Evolutionary conservation across 2,113 vertebrate genomes (phyloP).

Genomic region (Strix uralensis): DNA sequence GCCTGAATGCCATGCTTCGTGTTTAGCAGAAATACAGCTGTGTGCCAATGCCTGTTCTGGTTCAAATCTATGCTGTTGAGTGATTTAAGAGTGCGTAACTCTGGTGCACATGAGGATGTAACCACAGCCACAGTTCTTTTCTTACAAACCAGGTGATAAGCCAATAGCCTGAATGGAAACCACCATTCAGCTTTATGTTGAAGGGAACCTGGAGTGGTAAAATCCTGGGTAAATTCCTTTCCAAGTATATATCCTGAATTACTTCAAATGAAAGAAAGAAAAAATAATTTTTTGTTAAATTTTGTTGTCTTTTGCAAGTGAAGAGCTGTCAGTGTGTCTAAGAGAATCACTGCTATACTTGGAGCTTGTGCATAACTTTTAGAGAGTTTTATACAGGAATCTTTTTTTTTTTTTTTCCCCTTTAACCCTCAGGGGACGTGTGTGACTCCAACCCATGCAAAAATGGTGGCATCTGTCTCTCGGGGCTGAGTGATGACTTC

Average conservation of each 20-base stretch:
- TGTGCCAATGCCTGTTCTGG: not conserved
- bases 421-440: constrained; percentile 63
- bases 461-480: constrained; percentile 78
- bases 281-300: not conserved
- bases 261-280: not conserved
- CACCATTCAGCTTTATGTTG: not conserved
- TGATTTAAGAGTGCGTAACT: not conserved
- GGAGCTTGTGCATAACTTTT: not conserved
- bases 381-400: not conserved
- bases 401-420: not conserved
- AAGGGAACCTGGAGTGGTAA: not conserved
- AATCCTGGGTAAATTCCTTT: not conserved
- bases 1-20: not conserved
- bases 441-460: constrained; percentile 78
- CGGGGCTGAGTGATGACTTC: constrained; percentile 64
- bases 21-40: not conserved
- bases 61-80: not conserved
- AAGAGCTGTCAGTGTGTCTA: not conserved
- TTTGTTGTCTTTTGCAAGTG: not conserved
- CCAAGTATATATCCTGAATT: not conserved
- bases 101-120: not conserved
- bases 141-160: not conserved
- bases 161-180: not conserved
- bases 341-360: not conserved
- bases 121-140: not conserved